These are phyloP conservation scores for Mobula birostris DNA, from an alignment of 2,113 vertebrate genomes.

Conservation along the genomic window DNA sequence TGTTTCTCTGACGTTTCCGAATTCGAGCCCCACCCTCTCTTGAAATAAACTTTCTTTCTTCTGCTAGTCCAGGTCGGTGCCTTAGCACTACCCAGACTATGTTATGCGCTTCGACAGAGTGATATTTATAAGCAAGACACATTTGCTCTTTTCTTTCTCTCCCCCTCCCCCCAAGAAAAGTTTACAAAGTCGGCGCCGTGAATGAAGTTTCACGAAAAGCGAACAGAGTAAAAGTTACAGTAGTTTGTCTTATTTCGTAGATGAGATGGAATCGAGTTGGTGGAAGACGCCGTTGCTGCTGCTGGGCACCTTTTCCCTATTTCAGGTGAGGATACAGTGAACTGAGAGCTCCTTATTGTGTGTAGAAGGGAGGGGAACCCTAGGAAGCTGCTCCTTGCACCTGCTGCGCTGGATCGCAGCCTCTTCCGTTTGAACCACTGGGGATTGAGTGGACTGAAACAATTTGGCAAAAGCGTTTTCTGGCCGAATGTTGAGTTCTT, in stretches of 20 bases:
- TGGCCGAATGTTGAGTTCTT: not conserved
- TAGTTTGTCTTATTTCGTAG: not conserved
- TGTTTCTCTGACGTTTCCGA: not conserved
- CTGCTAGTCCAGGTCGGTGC: not conserved
- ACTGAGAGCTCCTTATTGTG: not conserved
- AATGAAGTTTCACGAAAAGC: not conserved
- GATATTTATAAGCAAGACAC: not conserved
- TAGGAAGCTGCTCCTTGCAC: not conserved
- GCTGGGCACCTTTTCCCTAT: not conserved
- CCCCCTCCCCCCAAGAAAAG: not conserved
- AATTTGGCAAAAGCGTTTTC: not conserved
- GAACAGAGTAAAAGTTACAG: not conserved
- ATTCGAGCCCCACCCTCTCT: not conserved
- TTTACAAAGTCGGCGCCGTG: not conserved
- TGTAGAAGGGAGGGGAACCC: not conserved
- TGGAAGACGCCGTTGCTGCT: not conserved
- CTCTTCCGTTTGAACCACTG: too few species aligned
- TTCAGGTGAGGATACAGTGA: not conserved
- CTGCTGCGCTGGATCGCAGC: not conserved
- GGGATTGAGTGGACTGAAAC: too few species aligned
- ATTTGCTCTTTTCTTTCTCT: not conserved
- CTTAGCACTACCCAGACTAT: not conserved
- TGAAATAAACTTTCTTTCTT: constrained; percentile 25
- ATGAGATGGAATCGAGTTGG: not conserved
- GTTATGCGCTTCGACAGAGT: not conserved